Conservation (phyloP, 1,140 invertebrate species). For the Philopotamus ludificatus region DNA sequence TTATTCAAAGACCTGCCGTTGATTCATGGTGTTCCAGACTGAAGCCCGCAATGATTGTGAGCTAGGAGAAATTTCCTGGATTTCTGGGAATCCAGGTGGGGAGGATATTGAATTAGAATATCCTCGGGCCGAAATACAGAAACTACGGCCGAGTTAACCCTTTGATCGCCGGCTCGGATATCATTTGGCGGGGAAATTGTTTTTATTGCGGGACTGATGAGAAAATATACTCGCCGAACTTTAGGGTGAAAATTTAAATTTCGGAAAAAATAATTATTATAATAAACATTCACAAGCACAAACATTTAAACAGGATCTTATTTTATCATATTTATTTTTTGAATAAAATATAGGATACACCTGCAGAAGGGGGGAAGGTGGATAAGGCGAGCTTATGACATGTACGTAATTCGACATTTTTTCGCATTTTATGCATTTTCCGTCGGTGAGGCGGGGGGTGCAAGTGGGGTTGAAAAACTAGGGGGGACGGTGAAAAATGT, state of each 20-base stretch:
- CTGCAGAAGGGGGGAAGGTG: too few relatives aligned
- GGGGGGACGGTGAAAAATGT: conserved; percentile 22
- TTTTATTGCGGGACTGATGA: too few relatives aligned
- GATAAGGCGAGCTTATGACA: background rate
- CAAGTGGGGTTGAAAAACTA: too few relatives aligned
- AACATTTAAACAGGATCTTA: too few relatives aligned
- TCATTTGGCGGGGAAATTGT: too few relatives aligned
- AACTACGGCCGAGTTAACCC: background rate
- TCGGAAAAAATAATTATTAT: too few relatives aligned
- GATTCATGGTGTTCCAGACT: background rate
- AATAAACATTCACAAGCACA: too few relatives aligned
- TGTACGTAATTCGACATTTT: conserved; percentile 3
- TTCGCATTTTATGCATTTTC: conserved; percentile 10
- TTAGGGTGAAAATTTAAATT: too few relatives aligned
- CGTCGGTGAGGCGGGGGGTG: background rate
- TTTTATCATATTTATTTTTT: too few relatives aligned
- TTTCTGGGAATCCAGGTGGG: background rate
- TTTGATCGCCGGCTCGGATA: too few relatives aligned
- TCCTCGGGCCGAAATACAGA: background rate
- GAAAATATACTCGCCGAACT: too few relatives aligned
- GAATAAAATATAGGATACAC: too few relatives aligned
- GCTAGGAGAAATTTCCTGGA: background rate
- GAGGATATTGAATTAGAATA: background rate
- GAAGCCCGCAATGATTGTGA: background rate
- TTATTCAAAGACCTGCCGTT: background rate